Evolutionary conservation across 2,113 vertebrate genomes (phyloP).

Genomic region (Nerophis ophidion): DNA sequence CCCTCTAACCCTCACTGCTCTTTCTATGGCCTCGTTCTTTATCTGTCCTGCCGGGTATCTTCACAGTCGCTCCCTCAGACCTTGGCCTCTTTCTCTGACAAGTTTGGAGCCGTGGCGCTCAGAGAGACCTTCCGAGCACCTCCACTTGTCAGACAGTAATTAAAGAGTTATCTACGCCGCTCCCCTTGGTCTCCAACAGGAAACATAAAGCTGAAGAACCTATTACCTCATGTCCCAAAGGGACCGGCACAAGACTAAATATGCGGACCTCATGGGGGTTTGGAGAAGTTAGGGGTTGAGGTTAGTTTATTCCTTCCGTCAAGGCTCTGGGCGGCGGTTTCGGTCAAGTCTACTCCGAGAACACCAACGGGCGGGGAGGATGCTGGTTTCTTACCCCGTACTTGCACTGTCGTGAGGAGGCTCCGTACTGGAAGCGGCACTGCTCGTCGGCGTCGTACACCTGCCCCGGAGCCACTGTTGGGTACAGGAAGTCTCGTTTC

Average conservation of each 20-base stretch:
- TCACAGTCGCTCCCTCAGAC: constrained; percentile 29
- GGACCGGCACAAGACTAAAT: background rate
- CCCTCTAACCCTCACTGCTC: background rate
- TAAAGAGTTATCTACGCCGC: constrained; percentile 8
- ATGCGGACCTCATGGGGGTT: background rate
- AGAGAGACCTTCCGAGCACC: constrained; percentile 4
- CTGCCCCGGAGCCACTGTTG: constrained; percentile 97
- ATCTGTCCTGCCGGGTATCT: constrained; percentile 6
- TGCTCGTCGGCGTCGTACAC: constrained; percentile 98
- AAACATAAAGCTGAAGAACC: constrained; percentile 13
- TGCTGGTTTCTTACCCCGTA: constrained; percentile 90
- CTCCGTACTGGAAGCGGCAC: constrained; percentile 97
- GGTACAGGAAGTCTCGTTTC: constrained; percentile 99
- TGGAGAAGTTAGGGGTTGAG: background rate
- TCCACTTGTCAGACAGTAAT: constrained; percentile 7
- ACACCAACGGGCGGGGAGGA: background rate
- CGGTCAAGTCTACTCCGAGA: no score
- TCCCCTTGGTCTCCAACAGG: background rate
- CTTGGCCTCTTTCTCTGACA: background rate
- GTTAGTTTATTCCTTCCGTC: no score
- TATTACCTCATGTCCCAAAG: constrained; percentile 8
- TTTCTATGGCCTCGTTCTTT: background rate
- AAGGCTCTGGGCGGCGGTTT: no score
- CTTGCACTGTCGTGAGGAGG: constrained; percentile 97
- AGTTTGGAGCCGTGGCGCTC: background rate